These are phyloP conservation scores for Loripinus fragilis DNA, from an alignment of 2,888 invertebrate species.

Conservation along the genomic window DNA sequence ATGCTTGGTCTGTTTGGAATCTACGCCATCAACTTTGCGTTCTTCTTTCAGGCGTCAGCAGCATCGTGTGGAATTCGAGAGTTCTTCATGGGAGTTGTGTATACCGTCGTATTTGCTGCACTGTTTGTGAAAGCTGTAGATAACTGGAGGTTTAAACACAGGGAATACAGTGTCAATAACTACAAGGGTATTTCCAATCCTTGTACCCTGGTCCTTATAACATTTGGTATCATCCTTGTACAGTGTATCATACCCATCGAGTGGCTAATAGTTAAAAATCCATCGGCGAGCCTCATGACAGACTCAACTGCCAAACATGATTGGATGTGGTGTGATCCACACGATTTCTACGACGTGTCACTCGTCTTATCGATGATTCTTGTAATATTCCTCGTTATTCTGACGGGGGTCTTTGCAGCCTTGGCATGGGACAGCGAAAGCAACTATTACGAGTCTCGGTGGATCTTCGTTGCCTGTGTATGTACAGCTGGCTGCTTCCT, in stretches of 20 bases:
- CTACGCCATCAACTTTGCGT: slow-evolving; percentile 84
- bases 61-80: slow-evolving; percentile 83
- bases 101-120: slow-evolving; percentile 83
- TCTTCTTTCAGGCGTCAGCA: slow-evolving; percentile 82
- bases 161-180: slow-evolving; percentile 63
- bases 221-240: slow-evolving; percentile 77
- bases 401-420: slow-evolving; percentile 82
- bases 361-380: slow-evolving; percentile 83
- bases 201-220: slow-evolving; percentile 78
- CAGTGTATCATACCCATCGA: slow-evolving; percentile 83
- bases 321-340: slow-evolving; percentile 78
- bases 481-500: slow-evolving; percentile 81
- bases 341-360: slow-evolving; percentile 80
- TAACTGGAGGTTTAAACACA: slow-evolving; percentile 81
- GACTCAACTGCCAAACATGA: slow-evolving; percentile 63
- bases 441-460: slow-evolving; percentile 83
- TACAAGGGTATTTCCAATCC: slow-evolving; percentile 79
- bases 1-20: slow-evolving; percentile 84
- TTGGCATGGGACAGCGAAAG: slow-evolving; percentile 83
- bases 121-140: slow-evolving; percentile 84
- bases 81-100: slow-evolving; percentile 83
- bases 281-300: slow-evolving; percentile 74
- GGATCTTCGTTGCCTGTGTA: slow-evolving; percentile 77
- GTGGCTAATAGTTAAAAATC: slow-evolving; percentile 83
- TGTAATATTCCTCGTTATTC: slow-evolving; percentile 82